Base-by-base conservation (phyloP, 2,888 invertebrate genomes). In the Timandra comae region DNA sequence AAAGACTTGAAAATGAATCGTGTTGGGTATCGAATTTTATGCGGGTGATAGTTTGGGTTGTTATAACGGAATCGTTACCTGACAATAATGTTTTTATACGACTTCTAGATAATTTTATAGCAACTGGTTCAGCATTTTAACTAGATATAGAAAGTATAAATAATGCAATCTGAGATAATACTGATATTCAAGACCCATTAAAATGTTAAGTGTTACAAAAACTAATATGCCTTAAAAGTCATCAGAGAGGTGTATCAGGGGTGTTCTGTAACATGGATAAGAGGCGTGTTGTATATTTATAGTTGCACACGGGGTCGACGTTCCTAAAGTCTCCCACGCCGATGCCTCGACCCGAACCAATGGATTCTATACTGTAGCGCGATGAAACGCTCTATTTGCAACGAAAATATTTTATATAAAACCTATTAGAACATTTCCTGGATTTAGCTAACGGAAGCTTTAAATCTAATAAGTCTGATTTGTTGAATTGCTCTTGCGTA, bases 271-370 rank as follows among this genome's bases (percentile, higher is more conserved):
- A 67, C 68, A 66, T 67, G 76, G 68, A 74, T 71, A 70, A 71
- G 64, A 58, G 67, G 55, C 52, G 54, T 54, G 58, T 49, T 62
- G 69, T 73, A 63, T 79, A 84, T 84, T 84, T 79, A 79, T 84
- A 84, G 82, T 66, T 57, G 61, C 64, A 62, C 56, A 63, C 75
- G 80, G 82, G 82, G 82, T 84, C 82, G 81, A 78, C 56, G 82
- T 71, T 72, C 79, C 75, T 58, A 56, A 48, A 58, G 59, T 79
- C 79, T 79, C 82, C 78, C 80, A 80, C 82, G 78, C 75, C 62
- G 77, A 60, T 46, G 54, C 51, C 56, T 51, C 51, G 53, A 26
- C 38, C 37, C 49, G 53, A 51, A 51, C 47, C 62, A 60, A 67
- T 64, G 64, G 60, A 62, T 68, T 74, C 74, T 69, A 71, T 61